Evolutionary conservation across 1,140 invertebrate genomes (phyloP), one percentile per base, ranked within the genome.

Genomic region (Rhyzopertha dominica): DNA sequence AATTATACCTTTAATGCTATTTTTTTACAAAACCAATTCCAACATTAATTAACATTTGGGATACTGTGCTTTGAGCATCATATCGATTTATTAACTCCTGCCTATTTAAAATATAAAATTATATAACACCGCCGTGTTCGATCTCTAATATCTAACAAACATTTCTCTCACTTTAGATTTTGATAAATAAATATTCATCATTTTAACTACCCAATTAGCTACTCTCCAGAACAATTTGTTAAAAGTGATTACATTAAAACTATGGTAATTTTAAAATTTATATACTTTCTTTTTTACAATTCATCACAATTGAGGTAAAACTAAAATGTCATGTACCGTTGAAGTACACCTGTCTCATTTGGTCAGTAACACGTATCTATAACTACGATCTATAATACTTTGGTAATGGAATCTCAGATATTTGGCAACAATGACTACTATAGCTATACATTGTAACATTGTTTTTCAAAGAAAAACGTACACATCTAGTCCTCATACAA

Each of bases 381-480:
- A 31, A 46, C n/a, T n/a, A n/a, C n/a, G n/a, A 46, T 26, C 57
- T 59, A 61, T 66, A 66, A 64, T 66, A 66, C 63, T 66, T 66
- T 66, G 63, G 63, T 66, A 64, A 59, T 62, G 59, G 58, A 64
- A 63, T 66, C 55, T 64, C 58, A 51, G 55, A 47, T 61, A 58
- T 62, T 65, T 65, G 63, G 63, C 63, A 66, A 66, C 63, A 64
- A 62, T 61, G 55, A 62, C 63, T 64, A 64, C 49, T 51, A 31
- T 22, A n/a, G 36, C 53, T 56, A 56, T 44, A 56, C 50, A 58
- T 52, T 56, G 45, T 43, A 50, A 56, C 47, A 42, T 51, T 56
- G 12, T 31, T 31, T 26, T 22, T 19, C 12, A 23, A 20, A 7
- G n/a, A 22, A 36, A 31, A 12, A 42, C 9, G 7, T 30, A 14